These are phyloP conservation scores for Phragmatobia fuliginosa DNA, from an alignment of 2,888 invertebrate genomes.

Conservation along the genomic window DNA sequence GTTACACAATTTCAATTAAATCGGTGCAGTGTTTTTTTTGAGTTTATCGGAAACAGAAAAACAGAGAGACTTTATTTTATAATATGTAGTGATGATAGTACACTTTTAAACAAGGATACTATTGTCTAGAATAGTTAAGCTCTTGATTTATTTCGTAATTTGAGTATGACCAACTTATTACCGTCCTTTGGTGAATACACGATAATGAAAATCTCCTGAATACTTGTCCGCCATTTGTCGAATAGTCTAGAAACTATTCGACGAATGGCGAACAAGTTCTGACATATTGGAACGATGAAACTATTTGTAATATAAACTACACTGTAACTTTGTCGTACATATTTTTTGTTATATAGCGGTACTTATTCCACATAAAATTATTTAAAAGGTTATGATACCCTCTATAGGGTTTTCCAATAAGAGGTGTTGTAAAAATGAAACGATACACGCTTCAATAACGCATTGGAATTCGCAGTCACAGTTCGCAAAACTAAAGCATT, in stretches of 20 bases:
- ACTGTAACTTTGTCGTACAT: constrained; percentile 32
- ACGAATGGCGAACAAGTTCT: constrained; percentile 14
- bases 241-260: constrained; percentile 35
- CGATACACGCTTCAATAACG: no score
- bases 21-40: no score
- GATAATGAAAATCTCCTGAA: constrained; percentile 37
- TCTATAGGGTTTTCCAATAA: no score
- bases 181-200: constrained; percentile 2
- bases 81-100: no score
- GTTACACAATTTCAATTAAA: no score
- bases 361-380: constrained; percentile 18
- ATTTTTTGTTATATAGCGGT: constrained; percentile 28
- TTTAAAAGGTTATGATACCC: no score
- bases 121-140: neutral
- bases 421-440: no score
- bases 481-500: no score
- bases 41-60: no score
- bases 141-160: neutral
- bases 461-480: no score
- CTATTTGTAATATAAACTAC: constrained; percentile 49
- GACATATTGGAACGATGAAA: constrained; percentile 32
- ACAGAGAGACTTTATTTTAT: no score
- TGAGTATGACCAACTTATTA: neutral
- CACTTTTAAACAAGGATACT: neutral
- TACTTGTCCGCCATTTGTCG: constrained; percentile 15